phyloP scores from a whole-genome alignment of 2,113 vertebrate species.

The Coptodon rendalli region DNA sequence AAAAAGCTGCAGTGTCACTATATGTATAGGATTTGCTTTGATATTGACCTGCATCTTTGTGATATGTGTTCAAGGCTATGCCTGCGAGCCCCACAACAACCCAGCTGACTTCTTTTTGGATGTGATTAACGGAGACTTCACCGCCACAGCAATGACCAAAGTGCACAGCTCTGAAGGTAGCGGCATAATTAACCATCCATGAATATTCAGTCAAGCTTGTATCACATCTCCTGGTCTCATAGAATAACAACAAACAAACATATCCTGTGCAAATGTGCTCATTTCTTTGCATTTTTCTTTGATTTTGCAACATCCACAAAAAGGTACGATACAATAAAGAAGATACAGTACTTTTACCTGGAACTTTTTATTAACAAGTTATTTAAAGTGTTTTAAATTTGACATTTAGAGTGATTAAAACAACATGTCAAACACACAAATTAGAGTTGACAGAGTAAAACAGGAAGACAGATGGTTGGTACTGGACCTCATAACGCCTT shows the following conservation, averaged over 20 bases:
- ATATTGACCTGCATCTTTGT: background rate
- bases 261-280: background rate
- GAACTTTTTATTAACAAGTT: background rate
- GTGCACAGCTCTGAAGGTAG: constrained; percentile 63
- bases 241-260: background rate
- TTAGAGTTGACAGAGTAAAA: background rate
- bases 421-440: background rate
- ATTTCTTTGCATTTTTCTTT: background rate
- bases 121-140: constrained; percentile 86
- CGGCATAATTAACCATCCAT: background rate
- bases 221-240: background rate
- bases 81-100: constrained; percentile 89
- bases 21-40: background rate
- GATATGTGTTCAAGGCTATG: constrained; percentile 67
- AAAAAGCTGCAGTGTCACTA: background rate
- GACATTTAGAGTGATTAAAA: background rate
- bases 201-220: background rate
- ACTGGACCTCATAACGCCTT: background rate
- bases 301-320: background rate
- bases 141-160: constrained; percentile 62
- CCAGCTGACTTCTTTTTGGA: constrained; percentile 95
- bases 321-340: background rate
- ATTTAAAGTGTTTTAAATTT: background rate
- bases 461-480: background rate
- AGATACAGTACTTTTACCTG: background rate